Evolutionary conservation across 2,888 invertebrate species (phyloP).

Genomic region (Barypeithes pellucidus): DNA sequence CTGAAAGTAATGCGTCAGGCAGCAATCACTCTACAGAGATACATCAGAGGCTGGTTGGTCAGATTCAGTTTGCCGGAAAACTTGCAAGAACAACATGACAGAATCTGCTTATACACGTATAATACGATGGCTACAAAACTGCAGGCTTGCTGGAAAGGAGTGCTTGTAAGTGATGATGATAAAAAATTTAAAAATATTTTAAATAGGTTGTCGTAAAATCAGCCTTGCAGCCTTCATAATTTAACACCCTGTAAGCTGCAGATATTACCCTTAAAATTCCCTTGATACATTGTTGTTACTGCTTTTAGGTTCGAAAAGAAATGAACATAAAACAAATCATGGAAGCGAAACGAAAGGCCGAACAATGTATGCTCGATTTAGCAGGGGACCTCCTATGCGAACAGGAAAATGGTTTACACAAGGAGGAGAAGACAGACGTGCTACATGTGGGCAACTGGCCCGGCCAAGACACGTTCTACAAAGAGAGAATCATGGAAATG

Average conservation of each 20-base stretch:
- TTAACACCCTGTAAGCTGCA: too few species aligned
- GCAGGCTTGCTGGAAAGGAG: slow-evolving; percentile 67
- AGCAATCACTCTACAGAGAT: slow-evolving; percentile 65
- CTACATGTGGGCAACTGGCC: neutral
- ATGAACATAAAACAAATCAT: slow-evolving; percentile 56
- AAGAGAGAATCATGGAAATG: slow-evolving; percentile 63
- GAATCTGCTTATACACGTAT: slow-evolving; percentile 56
- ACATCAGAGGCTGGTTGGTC: slow-evolving; percentile 64
- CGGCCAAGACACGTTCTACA: slow-evolving; percentile 37
- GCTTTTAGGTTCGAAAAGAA: slow-evolving; percentile 55
- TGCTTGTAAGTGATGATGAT: slow-evolving; percentile 61
- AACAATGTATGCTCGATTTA: neutral
- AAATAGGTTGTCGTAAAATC: too few species aligned
- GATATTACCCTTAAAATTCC: too few species aligned
- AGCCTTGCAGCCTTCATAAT: too few species aligned
- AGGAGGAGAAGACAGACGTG: slow-evolving; percentile 47
- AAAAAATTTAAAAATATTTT: too few species aligned
- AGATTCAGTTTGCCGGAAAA: slow-evolving; percentile 58
- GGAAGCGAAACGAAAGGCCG: slow-evolving; percentile 48
- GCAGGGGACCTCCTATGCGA: neutral
- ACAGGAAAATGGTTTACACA: slow-evolving; percentile 40
- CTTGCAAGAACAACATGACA: slow-evolving; percentile 57
- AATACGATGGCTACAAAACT: slow-evolving; percentile 65
- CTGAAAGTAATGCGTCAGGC: slow-evolving; percentile 59
- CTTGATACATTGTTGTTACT: too few species aligned